Evolutionary conservation across 2,113 vertebrate genomes (phyloP), one percentile per base, ranked within the genome.

Genomic region (Physeter macrocephalus): DNA sequence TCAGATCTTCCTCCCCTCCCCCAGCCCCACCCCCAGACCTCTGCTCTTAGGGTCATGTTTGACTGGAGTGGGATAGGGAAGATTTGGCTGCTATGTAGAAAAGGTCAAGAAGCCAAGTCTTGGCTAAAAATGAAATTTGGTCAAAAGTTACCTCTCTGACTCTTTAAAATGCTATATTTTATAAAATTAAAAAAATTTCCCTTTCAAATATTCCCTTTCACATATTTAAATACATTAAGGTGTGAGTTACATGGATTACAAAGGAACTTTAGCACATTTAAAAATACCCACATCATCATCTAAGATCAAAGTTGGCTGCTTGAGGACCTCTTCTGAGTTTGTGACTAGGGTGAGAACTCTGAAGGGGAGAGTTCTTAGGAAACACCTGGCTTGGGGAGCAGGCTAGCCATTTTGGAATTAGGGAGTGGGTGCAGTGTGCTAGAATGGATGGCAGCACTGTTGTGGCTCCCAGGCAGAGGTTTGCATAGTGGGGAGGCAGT

Each of bases 101-200:
- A 94, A 94, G 43, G 83, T 74, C 43, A 84, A 59, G 43, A 89
- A 54, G 54, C 36, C 27, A 61, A 34, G 36, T 77, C 11, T 86
- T 43, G 31, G 25, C 57, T 72, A 41, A 81, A 34, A 92, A 18
- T 67, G 72, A 81, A 80, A 41, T 92, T 39, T 90, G 64, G 21
- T 64, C 12, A 31, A 61, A 91, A 84, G 20, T 67, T 61, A 41
- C 4, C 15, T 72, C 15, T 77, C 39, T 88, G 75, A n/a, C 3
- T 94, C 54, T 94, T 93, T 49, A 82, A 61, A 77, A 21, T 71
- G 12, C 46, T 41, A 0, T 57, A 23, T 78, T 84, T 92, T 87
- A 86, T 54, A 20, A 90, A 82, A 36, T 52, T 52, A 52, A 52
- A 52, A 52, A 52, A 17, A 12, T 80, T 94, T 95, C 69, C 23